Percentiles rank a stretch among this genome's conserved stretches.
Evolutionary conservation across 2,113 vertebrate species (phyloP).

Genomic region (Phainopepla nitens): DNA sequence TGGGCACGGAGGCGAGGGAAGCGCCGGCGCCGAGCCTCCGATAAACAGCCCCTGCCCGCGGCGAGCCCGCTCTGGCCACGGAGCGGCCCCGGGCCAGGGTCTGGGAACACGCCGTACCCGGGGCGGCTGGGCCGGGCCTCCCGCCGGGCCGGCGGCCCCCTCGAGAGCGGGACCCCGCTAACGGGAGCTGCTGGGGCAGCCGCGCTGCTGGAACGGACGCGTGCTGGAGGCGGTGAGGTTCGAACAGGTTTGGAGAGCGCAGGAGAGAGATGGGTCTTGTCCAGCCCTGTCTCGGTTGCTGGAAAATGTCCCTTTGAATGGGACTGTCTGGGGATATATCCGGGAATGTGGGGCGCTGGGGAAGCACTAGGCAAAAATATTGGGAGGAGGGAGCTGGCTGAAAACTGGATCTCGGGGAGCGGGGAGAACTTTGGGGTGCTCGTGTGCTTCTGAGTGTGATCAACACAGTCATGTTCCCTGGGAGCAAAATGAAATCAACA

Average conservation of each 20-base stretch:
- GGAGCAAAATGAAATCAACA: background rate
- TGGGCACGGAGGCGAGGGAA: background rate
- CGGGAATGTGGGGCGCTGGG: background rate
- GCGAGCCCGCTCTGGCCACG: background rate
- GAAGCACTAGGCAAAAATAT: background rate
- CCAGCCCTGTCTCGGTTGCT: background rate
- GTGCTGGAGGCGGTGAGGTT: background rate
- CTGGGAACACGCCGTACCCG: no score
- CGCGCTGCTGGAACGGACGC: background rate
- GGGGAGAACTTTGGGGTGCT: background rate
- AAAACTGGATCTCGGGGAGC: background rate
- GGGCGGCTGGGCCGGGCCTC: background rate
- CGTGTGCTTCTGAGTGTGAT: no score
- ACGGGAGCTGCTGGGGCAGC: background rate
- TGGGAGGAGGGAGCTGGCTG: background rate
- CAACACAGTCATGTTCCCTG: background rate
- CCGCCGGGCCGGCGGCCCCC: background rate
- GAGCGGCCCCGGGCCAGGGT: background rate
- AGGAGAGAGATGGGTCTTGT: background rate
- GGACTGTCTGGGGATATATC: background rate
- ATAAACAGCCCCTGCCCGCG: background rate
- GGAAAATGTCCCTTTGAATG: background rate
- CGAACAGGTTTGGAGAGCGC: background rate
- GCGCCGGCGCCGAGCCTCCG: no score
- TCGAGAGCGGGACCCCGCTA: background rate